These are phyloP conservation scores for Plebejus anna DNA, from an alignment of 2,888 invertebrate species.

Conservation along the genomic window DNA sequence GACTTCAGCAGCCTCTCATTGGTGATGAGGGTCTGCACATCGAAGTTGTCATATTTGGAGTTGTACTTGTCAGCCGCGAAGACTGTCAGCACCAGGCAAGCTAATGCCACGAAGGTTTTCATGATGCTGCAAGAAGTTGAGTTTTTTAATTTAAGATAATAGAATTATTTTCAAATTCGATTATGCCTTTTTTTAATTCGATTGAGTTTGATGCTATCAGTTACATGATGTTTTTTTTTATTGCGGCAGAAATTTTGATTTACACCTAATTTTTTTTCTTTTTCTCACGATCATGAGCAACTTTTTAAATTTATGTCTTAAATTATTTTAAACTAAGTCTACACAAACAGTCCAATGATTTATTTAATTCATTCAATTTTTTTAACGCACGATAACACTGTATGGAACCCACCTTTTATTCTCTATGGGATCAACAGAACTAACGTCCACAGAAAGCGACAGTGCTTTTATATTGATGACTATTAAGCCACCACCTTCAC, in stretches of 20 bases:
- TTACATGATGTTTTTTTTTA: too few species aligned
- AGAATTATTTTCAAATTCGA: neutral
- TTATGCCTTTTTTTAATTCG: too few species aligned
- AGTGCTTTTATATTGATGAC: conserved; percentile 72
- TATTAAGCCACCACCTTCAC: conserved; percentile 69
- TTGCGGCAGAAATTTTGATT: too few species aligned
- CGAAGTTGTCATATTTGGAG: conserved; percentile 85
- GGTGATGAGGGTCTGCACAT: conserved; percentile 83
- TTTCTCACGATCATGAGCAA: too few species aligned
- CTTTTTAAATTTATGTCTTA: too few species aligned
- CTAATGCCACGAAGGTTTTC: conserved; percentile 56
- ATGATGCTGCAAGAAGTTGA: conserved; percentile 47
- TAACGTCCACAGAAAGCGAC: conserved; percentile 69
- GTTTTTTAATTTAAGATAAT: neutral
- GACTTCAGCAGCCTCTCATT: conserved; percentile 85
- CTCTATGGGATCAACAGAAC: conserved; percentile 67
- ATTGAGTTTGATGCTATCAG: too few species aligned
- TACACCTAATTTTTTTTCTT: too few species aligned
- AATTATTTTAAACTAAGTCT: neutral
- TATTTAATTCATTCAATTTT: neutral
- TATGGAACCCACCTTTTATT: conserved; percentile 72
- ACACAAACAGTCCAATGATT: neutral
- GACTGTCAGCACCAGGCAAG: conserved; percentile 56
- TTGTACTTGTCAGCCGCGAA: conserved; percentile 79
- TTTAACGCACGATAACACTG: conserved; percentile 25